phyloP scores from a whole-genome alignment of 2,888 invertebrate species.

The Amaurobius ferox region DNA sequence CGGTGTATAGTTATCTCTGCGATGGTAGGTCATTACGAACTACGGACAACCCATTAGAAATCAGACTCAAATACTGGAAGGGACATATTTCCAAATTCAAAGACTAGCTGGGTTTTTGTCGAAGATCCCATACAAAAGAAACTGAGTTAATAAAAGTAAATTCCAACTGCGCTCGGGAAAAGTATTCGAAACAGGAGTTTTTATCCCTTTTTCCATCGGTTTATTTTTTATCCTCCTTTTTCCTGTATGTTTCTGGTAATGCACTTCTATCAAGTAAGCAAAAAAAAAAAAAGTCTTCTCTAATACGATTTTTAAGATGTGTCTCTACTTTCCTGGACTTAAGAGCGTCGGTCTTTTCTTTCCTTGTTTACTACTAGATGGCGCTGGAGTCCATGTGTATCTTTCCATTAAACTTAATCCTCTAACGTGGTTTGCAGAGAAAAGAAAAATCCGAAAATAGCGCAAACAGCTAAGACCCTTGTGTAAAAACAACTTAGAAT shows the following conservation, averaged over 20 bases:
- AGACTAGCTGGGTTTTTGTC: not conserved
- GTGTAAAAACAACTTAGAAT: constrained; percentile 15
- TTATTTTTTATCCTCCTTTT: constrained; percentile 9
- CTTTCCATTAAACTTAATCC: constrained; percentile 72
- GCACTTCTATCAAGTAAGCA: constrained; percentile 66
- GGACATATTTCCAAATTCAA: not conserved
- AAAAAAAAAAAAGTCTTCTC: constrained; percentile 35
- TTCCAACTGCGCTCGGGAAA: not conserved
- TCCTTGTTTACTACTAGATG: constrained; percentile 25
- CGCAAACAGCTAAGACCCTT: not conserved
- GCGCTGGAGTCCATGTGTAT: constrained; percentile 51
- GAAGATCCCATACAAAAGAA: constrained; percentile 1
- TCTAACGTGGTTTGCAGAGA: constrained; percentile 55
- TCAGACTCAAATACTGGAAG: not conserved
- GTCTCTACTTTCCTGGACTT: constrained; percentile 57
- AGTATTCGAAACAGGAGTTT: constrained; percentile 10
- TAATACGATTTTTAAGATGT: constrained; percentile 72
- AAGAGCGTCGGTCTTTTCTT: constrained; percentile 44
- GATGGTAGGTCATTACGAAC: not conserved
- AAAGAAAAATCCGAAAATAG: not conserved
- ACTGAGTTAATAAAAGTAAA: constrained; percentile 9
- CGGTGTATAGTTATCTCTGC: not conserved
- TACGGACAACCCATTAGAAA: not conserved
- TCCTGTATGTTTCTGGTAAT: constrained; percentile 61
- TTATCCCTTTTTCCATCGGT: constrained; percentile 18